Base-by-base conservation (phyloP, 2,888 invertebrate genomes). In the Drosophila siamana region DNA sequence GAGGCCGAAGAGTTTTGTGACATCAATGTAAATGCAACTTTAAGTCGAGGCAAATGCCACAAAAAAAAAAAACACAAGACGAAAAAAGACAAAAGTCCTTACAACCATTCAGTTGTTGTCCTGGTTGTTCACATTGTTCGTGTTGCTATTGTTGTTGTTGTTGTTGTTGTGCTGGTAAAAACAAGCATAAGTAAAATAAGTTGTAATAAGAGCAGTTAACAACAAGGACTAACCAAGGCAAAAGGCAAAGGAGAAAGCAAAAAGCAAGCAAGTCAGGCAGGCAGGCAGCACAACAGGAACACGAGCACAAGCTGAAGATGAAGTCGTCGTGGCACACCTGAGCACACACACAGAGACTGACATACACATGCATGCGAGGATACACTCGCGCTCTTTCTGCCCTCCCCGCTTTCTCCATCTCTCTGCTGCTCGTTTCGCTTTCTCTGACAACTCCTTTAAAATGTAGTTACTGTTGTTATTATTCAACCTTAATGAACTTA, bases 381-480 rank as follows among this genome's bases (percentile, higher is more conserved):
- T 5, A 26, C 26, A 2, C 26, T 26, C 19, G 19, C 19, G 19
- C 19, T 19, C 19, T 28, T n/a, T n/a, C n/a, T n/a, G n/a, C 11
- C 9, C 28, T 9, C 28, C 28, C 8, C 9, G 2, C 9, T 28
- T 9, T 28, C 28, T 28, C 28, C 8, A 7, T 2, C 28, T 11
- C 9, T 11, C 13, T 22, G 16, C 47, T 22, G 11, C 46, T 46
- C 56, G 56, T 71, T 65, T 54, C 66, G 50, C 64, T 43, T 50
- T 52, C 16, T 43, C 69, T 74, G 82, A 89, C 86, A 82, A 88
- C 83, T 85, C 86, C 86, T 85, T 88, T 88, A 84, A 86, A 84
- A 86, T 89, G 88, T 86, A 86, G 80, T 86, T 89, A 88, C 86
- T 88, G 88, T 89, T 88, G 86, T 87, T 87, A 85, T 85, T 88